A percentile compares a stretch with the other conserved stretches of the same genome.
Evolutionary conservation across 2,888 invertebrate species (phyloP).

Genomic region (Scaptomyza caliginosa): DNA sequence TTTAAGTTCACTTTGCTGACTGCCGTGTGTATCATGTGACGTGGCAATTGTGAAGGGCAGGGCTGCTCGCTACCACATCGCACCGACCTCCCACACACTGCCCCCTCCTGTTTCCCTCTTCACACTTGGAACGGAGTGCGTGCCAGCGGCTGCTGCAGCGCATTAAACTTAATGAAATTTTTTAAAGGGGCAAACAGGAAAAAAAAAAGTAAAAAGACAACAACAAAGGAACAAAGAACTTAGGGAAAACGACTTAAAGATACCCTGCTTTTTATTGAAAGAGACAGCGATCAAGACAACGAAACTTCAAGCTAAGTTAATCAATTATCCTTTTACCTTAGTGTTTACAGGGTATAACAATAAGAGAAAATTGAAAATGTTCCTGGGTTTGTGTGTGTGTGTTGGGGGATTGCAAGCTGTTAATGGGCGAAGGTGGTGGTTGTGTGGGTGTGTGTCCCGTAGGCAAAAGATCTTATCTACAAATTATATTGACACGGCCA

Average conservation of each 20-base stretch:
- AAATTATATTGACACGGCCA: slow-evolving; percentile 71
- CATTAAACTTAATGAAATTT: slow-evolving; percentile 74
- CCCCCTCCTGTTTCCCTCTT: neutral
- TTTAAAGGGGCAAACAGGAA: slow-evolving; percentile 19
- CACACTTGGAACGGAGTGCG: neutral
- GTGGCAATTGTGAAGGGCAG: slow-evolving; percentile 55
- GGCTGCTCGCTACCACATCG: neutral
- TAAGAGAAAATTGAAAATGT: slow-evolving; percentile 9
- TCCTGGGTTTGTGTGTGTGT: neutral
- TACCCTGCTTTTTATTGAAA: neutral
- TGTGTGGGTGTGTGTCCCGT: slow-evolving; percentile 1
- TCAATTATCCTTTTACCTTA: neutral
- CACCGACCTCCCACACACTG: neutral
- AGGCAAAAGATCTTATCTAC: slow-evolving; percentile 56
- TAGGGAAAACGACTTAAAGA: neutral
- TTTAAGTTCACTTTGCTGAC: neutral
- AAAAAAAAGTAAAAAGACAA: slow-evolving; percentile 24
- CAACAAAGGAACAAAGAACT: slow-evolving; percentile 1
- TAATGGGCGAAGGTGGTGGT: no score
- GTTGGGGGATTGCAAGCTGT: neutral
- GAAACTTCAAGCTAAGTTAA: no score
- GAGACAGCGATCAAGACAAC: neutral
- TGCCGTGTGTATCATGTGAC: slow-evolving; percentile 31
- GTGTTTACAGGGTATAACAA: neutral
- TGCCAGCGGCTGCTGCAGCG: slow-evolving; percentile 36